These are phyloP conservation scores for Druon quercuslanigerum DNA, from an alignment of 1,140 invertebrate genomes.

Conservation along the genomic window DNA sequence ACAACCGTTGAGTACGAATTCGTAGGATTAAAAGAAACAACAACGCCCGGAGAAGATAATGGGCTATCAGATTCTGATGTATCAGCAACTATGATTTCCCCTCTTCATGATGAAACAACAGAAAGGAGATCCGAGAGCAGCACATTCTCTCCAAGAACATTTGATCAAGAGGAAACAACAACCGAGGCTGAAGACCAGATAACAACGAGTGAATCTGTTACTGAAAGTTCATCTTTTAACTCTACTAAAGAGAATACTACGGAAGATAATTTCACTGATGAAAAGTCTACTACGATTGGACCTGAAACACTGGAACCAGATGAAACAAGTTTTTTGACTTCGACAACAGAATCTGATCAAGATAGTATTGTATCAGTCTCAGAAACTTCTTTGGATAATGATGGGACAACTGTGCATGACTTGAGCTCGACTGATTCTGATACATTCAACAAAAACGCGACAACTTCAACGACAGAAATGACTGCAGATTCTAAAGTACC, in stretches of 20 bases:
- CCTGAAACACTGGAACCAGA: background rate
- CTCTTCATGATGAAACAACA: background rate
- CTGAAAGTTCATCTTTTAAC: background rate
- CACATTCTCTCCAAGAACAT: background rate
- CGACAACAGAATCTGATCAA: background rate
- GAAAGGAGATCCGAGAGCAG: background rate
- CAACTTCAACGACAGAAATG: constrained; percentile 12
- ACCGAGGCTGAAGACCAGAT: background rate
- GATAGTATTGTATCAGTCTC: too few relatives aligned
- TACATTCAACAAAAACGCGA: background rate
- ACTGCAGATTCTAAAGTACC: background rate
- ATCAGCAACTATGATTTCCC: background rate
- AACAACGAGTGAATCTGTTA: background rate
- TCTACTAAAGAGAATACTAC: background rate
- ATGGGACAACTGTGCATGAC: background rate
- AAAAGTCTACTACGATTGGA: background rate
- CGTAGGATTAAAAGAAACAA: constrained; percentile 60
- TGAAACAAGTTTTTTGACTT: background rate
- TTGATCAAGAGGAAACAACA: background rate
- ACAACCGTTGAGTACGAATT: constrained; percentile 65
- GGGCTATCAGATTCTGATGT: too few relatives aligned
- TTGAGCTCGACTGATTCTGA: background rate
- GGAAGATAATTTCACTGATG: background rate
- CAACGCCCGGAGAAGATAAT: background rate
- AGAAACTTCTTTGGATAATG: background rate